Percentiles rank a stretch among this genome's conserved stretches.
Evolutionary conservation across 2,888 invertebrate genomes (phyloP).

Genomic region (Ctenicera cuprea): DNA sequence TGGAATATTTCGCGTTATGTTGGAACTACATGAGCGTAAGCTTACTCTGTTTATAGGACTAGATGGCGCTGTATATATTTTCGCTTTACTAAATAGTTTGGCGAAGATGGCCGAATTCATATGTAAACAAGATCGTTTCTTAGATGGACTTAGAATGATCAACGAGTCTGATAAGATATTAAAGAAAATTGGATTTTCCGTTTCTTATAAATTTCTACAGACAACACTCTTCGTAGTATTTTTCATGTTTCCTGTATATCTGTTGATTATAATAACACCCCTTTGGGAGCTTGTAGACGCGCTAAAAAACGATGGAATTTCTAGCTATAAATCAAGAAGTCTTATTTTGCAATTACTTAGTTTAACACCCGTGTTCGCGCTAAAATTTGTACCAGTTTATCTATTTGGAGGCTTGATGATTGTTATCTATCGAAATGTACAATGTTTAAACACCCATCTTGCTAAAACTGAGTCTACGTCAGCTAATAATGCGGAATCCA

Average conservation of each 20-base stretch:
- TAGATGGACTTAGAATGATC: not conserved
- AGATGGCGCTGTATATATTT: conserved; percentile 20
- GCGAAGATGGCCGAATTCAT: not conserved
- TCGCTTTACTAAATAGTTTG: not conserved
- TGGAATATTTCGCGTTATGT: not conserved
- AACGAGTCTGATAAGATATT: conserved; percentile 17
- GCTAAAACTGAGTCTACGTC: not conserved
- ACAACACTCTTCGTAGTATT: not conserved
- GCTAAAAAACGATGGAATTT: not conserved
- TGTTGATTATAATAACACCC: conserved; percentile 13
- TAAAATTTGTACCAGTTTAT: conserved; percentile 22
- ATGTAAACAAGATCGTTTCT: conserved; percentile 25
- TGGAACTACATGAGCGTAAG: not conserved
- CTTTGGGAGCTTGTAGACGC: not conserved
- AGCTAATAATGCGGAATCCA: not conserved
- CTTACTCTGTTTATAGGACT: not conserved
- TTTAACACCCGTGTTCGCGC: conserved; percentile 11
- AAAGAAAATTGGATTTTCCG: not conserved
- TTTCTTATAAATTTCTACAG: conserved; percentile 17
- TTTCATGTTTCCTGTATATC: conserved; percentile 25
- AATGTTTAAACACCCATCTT: not conserved
- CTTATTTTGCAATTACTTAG: conserved; percentile 13
- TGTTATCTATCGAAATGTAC: not conserved
- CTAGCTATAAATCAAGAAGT: not conserved
- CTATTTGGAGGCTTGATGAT: conserved; percentile 11